Base-by-base conservation (phyloP, 2,797 vertebrate species). In the Schizopygopsis malacanthus region DNA sequence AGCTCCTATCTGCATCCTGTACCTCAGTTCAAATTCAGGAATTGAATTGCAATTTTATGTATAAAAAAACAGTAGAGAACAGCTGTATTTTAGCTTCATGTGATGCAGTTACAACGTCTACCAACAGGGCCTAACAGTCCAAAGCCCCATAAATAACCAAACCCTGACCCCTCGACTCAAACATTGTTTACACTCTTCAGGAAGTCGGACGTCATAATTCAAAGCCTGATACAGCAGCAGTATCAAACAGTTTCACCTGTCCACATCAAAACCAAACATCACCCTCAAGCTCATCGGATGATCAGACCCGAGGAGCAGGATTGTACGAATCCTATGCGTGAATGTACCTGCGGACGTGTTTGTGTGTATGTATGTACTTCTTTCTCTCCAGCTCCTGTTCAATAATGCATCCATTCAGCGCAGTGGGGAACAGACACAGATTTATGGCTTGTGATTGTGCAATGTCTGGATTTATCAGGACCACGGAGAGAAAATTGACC, bases 401-500 rank as follows among this genome's bases (percentile, higher is more conserved):
- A 96, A 96, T 96, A 96, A 96, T 95, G 95, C 95, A 96, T 96
- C 76, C 95, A 95, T 96, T 95, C 94, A 92, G 93, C 95, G 92
- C 95, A 95, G 96, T 94, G 93, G 95, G 95, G 94, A 95, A 95
- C 94, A 96, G 93, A 95, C 94, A 95, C 95, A 96, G 95, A 96
- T 96, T 96, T 96, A 96, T 95, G 94, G 95, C 95, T 92, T 96
- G 96, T 95, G 96, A 96, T 96, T 96, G 95, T 96, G 95, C 96
- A 95, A 94, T 96, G 96, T 96, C 96, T 96, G 96, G 94, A 95
- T 96, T 96, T 96, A 96, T 96, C 95, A 96, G 96, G 95, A 95
- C 93, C 94, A 95, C 94, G 95, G 95, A 95, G 96, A 94, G 95
- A 96, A 97, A 96, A 97, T 96, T 96, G 96, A 96, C 95, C 95